Conservation (phyloP, 2,113 vertebrate genomes). For the Semicossyphus pulcher region DNA sequence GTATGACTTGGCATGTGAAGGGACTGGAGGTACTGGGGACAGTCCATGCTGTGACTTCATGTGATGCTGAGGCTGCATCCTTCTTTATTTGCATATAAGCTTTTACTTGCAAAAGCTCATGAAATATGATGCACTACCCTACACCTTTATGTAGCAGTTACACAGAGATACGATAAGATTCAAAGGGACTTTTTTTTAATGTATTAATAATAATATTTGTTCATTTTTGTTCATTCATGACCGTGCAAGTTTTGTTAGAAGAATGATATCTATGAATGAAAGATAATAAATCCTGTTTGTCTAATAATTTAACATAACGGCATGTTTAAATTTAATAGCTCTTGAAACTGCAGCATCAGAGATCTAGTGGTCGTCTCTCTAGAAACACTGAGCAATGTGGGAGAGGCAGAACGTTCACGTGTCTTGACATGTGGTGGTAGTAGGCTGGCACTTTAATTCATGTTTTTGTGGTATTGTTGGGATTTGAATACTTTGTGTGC, state of each 20-base stretch:
- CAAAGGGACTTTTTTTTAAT: too few relatives aligned
- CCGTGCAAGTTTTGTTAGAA: too few relatives aligned
- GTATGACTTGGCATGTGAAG: background rate
- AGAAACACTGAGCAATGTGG: background rate
- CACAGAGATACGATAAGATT: too few relatives aligned
- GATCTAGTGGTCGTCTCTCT: background rate
- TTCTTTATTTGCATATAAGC: conserved; percentile 9
- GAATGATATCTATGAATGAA: background rate
- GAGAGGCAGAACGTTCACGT: background rate
- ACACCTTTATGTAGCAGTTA: background rate
- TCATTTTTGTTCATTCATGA: too few relatives aligned
- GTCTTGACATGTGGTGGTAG: background rate
- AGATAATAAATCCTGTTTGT: background rate
- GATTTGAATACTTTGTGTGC: conserved; percentile 10
- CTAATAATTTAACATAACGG: too few relatives aligned
- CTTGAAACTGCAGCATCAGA: background rate
- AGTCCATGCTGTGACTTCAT: background rate
- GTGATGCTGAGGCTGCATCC: background rate
- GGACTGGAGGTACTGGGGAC: background rate
- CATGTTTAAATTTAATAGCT: background rate
- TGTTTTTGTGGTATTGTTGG: background rate
- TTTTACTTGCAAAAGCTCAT: conserved; percentile 10
- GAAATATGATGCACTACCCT: background rate
- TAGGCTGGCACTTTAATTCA: background rate
- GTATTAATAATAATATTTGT: too few relatives aligned